A percentile compares a stretch with the other conserved stretches of the same genome.
Evolutionary conservation across 2,888 invertebrate genomes (phyloP).

Genomic region (Helleia helle): DNA sequence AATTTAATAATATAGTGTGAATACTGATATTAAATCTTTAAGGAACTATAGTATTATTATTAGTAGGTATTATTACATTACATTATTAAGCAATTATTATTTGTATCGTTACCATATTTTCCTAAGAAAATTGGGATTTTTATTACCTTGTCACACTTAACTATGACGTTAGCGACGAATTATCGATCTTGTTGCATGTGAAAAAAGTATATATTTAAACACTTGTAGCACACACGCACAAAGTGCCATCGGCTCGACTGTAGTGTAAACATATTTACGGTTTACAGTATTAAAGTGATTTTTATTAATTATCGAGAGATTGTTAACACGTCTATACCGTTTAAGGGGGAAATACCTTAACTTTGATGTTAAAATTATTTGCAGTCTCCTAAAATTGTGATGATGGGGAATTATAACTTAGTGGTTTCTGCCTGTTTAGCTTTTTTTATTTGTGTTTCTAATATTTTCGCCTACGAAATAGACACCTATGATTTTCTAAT

Average conservation of each 20-base stretch:
- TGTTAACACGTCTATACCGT: not conserved
- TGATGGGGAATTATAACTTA: conserved; percentile 18
- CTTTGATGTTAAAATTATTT: not conserved
- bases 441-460: conserved; percentile 14
- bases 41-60: no score
- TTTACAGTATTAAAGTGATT: no score
- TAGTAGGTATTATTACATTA: no score
- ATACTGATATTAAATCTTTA: no score
- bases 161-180: conserved; percentile 34
- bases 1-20: no score
- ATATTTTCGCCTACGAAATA: conserved; percentile 37
- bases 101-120: no score
- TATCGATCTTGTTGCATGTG: conserved; percentile 6
- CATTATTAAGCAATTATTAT: no score
- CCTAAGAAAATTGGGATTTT: not conserved
- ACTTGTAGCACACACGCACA: conserved; percentile 6
- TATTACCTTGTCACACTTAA: conserved; percentile 27
- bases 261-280: no score
- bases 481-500: conserved; percentile 81
- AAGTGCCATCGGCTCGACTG: not conserved
- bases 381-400: conserved; percentile 11
- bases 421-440: conserved; percentile 14
- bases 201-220: conserved; percentile 6
- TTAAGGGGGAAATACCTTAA: conserved; percentile 1
- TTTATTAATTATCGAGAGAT: conserved; percentile 1